Base-by-base conservation (phyloP, 2,888 invertebrate genomes). In the Choristoneura rosaceana region DNA sequence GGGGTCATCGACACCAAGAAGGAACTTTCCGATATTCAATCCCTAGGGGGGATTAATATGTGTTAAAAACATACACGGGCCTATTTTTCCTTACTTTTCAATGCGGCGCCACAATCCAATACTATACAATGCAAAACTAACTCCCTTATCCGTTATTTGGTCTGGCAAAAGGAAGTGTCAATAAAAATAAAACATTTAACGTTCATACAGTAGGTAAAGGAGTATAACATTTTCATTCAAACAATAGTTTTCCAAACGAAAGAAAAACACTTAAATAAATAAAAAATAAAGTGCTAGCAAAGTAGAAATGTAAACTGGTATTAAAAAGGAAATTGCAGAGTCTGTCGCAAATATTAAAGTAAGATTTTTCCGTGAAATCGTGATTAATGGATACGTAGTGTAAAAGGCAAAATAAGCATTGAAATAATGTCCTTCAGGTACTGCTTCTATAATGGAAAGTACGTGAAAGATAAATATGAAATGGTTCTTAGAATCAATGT, bases 381-480 rank as follows among this genome's bases (percentile, higher is more conserved):
- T 68, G 41, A 52, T 69, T 62, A 43, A 50, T 25, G 9, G 41
- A 61, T 43, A 17, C 25, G 33, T 55, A 14, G 47, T 33, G 34
- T 25, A 34, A 52, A 45, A 67, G 15, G 4, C 47, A 47, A 62
- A 50, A 43, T 43, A 43, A 50, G 15, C 64, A n/a, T 50, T 34
- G 50, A 15, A 34, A 50, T 34, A 64, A n/a, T 12, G n/a, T n/a
- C n/a, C 3, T 12, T 4, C 7, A 7, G 38, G 38, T 64, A 64
- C 33, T 38, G 38, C 38, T 43, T 33, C 14, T 25, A 45, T 33
- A 8, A 45, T 25, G 45, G 45, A 25, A 33, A 33, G 7, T 4
- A 7, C 38, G 25, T 25, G 25, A 25, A 25, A 25, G 25, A 25
- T 2, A 25, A 25, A 25, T 25, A 17, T 9, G 55, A 55, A 55